Evolutionary conservation across 2,797 vertebrate species (phyloP).

Genomic region (Brachyalestes nurse): DNA sequence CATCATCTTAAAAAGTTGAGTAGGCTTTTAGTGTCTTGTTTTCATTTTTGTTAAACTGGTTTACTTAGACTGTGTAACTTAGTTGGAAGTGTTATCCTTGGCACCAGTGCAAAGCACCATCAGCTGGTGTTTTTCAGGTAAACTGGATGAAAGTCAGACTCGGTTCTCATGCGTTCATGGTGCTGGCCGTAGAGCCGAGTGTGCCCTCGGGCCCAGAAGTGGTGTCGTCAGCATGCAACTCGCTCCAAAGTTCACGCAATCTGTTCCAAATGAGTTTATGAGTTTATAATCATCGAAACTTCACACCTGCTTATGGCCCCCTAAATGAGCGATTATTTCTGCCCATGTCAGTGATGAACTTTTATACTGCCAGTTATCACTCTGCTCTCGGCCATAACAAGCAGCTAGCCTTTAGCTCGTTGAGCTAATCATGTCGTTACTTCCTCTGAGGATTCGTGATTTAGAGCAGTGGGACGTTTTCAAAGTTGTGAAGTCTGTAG

Average conservation of each 20-base stretch:
- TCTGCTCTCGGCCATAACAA: no score
- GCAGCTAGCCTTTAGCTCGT: not conserved
- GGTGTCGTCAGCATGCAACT: not conserved
- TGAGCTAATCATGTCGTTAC: not conserved
- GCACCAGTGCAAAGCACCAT: not conserved
- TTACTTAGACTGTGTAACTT: not conserved
- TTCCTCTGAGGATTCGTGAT: not conserved
- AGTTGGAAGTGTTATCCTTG: not conserved
- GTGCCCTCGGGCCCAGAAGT: not conserved
- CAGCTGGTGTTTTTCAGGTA: not conserved
- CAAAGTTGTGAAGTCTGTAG: no score
- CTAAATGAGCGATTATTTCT: conserved; percentile 14
- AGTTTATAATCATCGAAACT: conserved; percentile 31
- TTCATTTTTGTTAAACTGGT: not conserved
- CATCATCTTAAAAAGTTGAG: not conserved
- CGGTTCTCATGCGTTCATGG: not conserved
- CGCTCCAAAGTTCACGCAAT: conserved; percentile 7
- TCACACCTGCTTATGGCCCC: conserved; percentile 28
- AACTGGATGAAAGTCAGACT: not conserved
- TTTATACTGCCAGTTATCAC: conserved; percentile 4
- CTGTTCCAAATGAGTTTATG: conserved; percentile 21
- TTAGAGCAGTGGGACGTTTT: not conserved
- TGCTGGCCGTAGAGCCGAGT: not conserved
- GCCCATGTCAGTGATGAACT: conserved; percentile 1
- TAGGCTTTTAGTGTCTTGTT: not conserved